phyloP scores from a whole-genome alignment of 2,888 invertebrate genomes.

The Caenorhabditis sp. region DNA sequence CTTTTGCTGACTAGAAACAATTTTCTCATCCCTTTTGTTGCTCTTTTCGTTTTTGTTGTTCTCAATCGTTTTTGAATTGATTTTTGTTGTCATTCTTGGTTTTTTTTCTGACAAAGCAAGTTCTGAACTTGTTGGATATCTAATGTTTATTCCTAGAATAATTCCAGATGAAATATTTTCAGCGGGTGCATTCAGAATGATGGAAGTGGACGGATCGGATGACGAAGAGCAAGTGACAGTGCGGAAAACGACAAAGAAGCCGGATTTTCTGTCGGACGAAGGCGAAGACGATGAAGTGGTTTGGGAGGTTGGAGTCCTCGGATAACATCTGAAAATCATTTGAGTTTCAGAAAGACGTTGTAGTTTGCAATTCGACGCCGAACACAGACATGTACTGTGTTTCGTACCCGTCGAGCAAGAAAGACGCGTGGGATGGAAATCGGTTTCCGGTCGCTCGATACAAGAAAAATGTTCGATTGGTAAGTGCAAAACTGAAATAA shows the following conservation, averaged over 20 bases:
- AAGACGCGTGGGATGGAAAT: constrained; percentile 51
- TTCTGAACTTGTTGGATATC: too few species aligned
- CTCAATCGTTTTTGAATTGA: too few species aligned
- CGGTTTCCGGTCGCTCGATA: constrained; percentile 49
- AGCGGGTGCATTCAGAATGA: constrained; percentile 2
- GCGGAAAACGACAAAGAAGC: constrained; percentile 8
- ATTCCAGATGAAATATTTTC: too few species aligned
- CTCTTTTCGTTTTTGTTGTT: constrained; percentile 2
- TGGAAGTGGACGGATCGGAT: constrained; percentile 37
- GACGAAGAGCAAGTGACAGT: constrained; percentile 16
- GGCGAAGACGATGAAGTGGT: constrained; percentile 16
- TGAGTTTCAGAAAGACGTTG: constrained; percentile 52
- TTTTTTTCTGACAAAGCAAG: too few species aligned
- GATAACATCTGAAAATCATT: neutral
- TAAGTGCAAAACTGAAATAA: constrained; percentile 1
- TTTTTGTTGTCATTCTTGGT: too few species aligned
- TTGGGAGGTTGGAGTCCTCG: constrained; percentile 21
- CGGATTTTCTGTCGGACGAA: constrained; percentile 35
- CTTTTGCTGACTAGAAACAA: neutral
- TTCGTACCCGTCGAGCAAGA: constrained; percentile 58
- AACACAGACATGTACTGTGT: constrained; percentile 60
- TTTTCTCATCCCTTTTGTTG: constrained; percentile 7
- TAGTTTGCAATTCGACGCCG: constrained; percentile 44
- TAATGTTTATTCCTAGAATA: too few species aligned
- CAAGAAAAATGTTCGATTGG: constrained; percentile 66